Evolutionary conservation across 2,113 vertebrate genomes (phyloP).

Genomic region (Oxyruncus cristatus): DNA sequence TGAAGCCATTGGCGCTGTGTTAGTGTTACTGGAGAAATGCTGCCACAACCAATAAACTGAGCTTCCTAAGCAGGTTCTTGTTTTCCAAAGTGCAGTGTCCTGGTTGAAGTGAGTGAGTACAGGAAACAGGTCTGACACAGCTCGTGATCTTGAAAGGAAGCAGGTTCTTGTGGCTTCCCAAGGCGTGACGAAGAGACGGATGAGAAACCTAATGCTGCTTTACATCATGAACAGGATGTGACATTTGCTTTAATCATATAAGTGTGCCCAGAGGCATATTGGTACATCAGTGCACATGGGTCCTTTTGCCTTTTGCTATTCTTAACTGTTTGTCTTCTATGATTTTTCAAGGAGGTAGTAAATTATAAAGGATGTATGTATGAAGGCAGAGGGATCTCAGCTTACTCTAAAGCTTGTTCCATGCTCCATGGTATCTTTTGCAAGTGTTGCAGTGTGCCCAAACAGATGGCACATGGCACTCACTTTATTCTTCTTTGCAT

Average conservation of each 20-base stretch:
- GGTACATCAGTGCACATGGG: background rate
- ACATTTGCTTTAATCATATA: slow-evolving; percentile 4
- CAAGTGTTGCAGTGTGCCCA: background rate
- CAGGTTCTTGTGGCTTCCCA: background rate
- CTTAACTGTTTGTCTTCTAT: background rate
- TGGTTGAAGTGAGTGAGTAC: background rate
- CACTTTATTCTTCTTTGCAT: slow-evolving; percentile 1
- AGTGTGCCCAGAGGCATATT: background rate
- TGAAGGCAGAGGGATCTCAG: background rate
- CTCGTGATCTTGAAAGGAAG: background rate
- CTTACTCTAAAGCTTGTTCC: background rate
- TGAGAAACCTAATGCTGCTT: slow-evolving; percentile 24
- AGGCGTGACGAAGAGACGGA: background rate
- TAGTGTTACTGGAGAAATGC: background rate
- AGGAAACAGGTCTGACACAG: background rate
- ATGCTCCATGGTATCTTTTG: background rate
- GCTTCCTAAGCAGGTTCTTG: background rate
- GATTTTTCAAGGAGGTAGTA: background rate
- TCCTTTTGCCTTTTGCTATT: background rate
- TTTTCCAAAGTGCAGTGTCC: background rate
- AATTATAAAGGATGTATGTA: background rate
- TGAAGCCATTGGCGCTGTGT: background rate
- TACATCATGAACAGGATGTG: slow-evolving; percentile 22
- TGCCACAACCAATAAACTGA: background rate
- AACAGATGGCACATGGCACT: background rate